These are phyloP conservation scores for Phyllotreta striolata DNA, from an alignment of 2,888 invertebrate species.

Conservation along the genomic window DNA sequence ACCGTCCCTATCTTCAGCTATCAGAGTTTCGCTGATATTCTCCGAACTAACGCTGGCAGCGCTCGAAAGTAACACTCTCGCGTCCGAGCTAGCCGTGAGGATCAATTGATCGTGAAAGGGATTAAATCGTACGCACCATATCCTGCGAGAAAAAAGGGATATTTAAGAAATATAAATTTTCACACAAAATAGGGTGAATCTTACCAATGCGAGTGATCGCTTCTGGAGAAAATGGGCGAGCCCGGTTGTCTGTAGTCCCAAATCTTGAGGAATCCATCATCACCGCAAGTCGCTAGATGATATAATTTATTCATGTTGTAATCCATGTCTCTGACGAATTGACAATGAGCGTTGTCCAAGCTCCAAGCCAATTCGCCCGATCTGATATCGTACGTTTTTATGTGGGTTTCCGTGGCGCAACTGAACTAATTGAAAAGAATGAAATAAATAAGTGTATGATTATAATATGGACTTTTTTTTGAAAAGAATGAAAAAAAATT, in stretches of 20 bases:
- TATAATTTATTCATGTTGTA: conserved; percentile 99
- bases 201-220: conserved; percentile 89
- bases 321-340: conserved; percentile 89
- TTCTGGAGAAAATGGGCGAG: conserved; percentile 80
- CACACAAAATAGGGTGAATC: not conserved
- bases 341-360: conserved; percentile 85
- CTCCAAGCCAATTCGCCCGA: conserved; percentile 79
- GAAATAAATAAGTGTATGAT: no score
- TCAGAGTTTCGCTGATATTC: conserved; percentile 65
- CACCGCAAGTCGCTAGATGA: conserved; percentile 91
- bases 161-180: not conserved
- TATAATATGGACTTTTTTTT: no score
- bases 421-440: no score
- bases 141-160: conserved; percentile 63
- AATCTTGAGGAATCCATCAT: conserved; percentile 93
- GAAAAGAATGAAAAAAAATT: no score
- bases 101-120: conserved; percentile 96
- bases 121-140: conserved; percentile 95
- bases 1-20: conserved; percentile 61
- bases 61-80: conserved; percentile 87
- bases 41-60: conserved; percentile 90
- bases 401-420: conserved; percentile 83
- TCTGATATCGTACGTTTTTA: conserved; percentile 89
- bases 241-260: conserved; percentile 92
- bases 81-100: conserved; percentile 93